Conservation (phyloP, 2,113 vertebrate species). For the Oncorhynchus clarkii region DNA sequence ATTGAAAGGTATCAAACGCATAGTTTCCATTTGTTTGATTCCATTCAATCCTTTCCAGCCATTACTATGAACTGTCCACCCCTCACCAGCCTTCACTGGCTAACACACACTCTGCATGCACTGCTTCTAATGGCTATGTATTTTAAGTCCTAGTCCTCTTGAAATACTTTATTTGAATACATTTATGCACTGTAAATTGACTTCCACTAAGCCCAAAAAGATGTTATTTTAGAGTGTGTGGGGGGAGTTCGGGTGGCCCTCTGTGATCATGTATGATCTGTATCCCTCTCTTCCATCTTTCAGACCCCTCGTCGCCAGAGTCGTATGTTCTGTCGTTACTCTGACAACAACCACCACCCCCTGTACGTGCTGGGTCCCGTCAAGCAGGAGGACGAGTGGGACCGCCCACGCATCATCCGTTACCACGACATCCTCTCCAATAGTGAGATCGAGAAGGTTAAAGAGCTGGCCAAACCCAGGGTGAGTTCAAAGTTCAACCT, state of each 20-base stretch:
- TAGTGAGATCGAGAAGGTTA: conserved; percentile 86
- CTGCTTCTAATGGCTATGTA: too few relatives aligned
- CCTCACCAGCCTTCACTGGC: too few relatives aligned
- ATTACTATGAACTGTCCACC: too few relatives aligned
- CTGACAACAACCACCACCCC: conserved; percentile 81
- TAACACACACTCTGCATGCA: too few relatives aligned
- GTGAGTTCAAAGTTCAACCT: conserved; percentile 67
- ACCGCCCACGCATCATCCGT: conserved; percentile 86
- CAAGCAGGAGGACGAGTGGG: conserved; percentile 96
- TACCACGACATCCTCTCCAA: conserved; percentile 87
- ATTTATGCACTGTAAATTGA: too few relatives aligned
- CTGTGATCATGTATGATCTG: background rate
- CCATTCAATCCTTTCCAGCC: too few relatives aligned
- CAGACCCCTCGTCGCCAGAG: conserved; percentile 88
- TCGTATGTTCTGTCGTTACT: conserved; percentile 88
- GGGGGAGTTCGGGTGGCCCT: background rate
- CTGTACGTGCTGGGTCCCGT: conserved; percentile 85
- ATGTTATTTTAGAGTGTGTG: too few relatives aligned
- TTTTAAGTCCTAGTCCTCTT: too few relatives aligned
- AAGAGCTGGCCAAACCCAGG: conserved; percentile 91
- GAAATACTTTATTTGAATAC: too few relatives aligned
- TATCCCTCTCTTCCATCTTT: conserved; percentile 7
- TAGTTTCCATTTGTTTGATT: too few relatives aligned
- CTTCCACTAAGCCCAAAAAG: too few relatives aligned
- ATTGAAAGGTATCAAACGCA: too few relatives aligned